Evolutionary conservation across 92 coral and sea anemone genomes (phyloP).

Genomic region (Umimayanthus chanpuru): DNA sequence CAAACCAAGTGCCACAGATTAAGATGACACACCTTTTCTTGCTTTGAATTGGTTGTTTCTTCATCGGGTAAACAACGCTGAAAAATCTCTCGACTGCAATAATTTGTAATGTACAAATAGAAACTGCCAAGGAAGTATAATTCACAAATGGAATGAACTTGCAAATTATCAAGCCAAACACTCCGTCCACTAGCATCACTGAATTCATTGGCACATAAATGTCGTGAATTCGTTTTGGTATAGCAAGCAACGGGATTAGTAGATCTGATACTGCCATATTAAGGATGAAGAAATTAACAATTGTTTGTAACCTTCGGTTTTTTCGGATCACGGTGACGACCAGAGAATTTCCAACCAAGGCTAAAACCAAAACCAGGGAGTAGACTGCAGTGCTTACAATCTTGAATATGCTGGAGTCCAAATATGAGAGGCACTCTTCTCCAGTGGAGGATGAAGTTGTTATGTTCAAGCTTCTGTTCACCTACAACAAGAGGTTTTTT

Average conservation of each 20-base stretch:
- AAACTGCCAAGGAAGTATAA: neutral
- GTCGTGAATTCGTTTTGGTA: neutral
- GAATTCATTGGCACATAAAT: neutral
- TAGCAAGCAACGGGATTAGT: neutral
- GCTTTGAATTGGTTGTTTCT: neutral
- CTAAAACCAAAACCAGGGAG: neutral
- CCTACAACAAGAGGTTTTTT: too few species aligned
- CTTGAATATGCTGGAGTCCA: too few species aligned
- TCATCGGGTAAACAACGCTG: slow-evolving; percentile 15
- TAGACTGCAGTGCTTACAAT: too few species aligned
- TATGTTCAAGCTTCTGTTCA: too few species aligned
- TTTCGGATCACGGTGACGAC: neutral
- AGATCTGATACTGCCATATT: slow-evolving; percentile 8
- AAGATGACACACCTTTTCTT: neutral
- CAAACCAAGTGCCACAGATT: neutral
- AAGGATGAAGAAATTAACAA: neutral
- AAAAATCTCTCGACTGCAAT: slow-evolving; percentile 12
- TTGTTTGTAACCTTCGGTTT: neutral
- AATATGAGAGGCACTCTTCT: too few species aligned
- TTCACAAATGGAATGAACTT: neutral
- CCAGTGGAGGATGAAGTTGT: too few species aligned
- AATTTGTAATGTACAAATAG: neutral
- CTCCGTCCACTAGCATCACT: neutral
- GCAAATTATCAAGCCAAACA: neutral
- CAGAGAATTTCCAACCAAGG: neutral